These are phyloP conservation scores for Coecobrya sp. DNA, from an alignment of 2,888 invertebrate species.

Conservation along the genomic window DNA sequence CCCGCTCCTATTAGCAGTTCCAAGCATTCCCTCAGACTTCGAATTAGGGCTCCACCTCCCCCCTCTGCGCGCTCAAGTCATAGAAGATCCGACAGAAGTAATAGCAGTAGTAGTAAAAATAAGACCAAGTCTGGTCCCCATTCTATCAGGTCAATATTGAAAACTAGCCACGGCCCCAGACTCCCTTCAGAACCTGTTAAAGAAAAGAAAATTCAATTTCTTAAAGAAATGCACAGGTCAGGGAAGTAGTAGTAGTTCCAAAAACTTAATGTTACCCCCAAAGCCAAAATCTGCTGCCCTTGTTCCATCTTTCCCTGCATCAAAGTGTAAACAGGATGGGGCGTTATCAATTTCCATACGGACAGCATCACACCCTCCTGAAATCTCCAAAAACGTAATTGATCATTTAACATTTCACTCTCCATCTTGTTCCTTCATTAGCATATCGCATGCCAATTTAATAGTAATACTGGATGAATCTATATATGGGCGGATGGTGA, in stretches of 20 bases:
- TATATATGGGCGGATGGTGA: background rate
- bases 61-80: slow-evolving; percentile 9
- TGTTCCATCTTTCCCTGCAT: background rate
- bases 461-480: slow-evolving; percentile 42
- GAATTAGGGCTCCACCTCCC: slow-evolving; percentile 55
- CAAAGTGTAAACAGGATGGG: background rate
- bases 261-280: background rate
- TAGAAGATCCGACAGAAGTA: background rate
- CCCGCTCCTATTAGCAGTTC: background rate
- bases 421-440: slow-evolving; percentile 11
- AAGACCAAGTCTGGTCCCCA: background rate
- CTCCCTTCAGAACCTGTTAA: background rate
- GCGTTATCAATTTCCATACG: background rate
- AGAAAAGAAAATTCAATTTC: background rate
- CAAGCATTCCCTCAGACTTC: slow-evolving; percentile 61
- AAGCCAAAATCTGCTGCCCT: slow-evolving; percentile 28
- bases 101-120: background rate
- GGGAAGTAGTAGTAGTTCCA: background rate
- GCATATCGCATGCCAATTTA: slow-evolving; percentile 22
- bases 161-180: background rate
- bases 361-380: slow-evolving; percentile 13
- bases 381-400: slow-evolving; percentile 57
- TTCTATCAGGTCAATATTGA: slow-evolving; percentile 23
- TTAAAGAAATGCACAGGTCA: background rate
- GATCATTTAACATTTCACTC: background rate